Base-by-base conservation (phyloP, 2,113 vertebrate species). In the Leiothrix lutea region DNA sequence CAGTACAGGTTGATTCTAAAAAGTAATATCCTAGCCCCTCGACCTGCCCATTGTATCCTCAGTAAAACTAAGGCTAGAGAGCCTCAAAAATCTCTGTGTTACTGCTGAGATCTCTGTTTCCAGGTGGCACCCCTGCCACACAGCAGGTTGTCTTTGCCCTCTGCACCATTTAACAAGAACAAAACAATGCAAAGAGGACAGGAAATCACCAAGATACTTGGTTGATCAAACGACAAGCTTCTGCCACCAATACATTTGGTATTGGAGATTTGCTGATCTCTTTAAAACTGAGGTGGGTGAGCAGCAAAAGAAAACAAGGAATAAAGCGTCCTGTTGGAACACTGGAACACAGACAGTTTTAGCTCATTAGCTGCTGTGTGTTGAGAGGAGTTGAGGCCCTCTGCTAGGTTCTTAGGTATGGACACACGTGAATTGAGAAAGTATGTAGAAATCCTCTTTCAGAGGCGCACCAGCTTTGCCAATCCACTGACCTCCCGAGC, bases 401-500 rank as follows among this genome's bases (percentile, higher is more conserved):
- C 44, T 36, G 35, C 36, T 45, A 26, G 17, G 36, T 28, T 80
- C 77, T 45, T 50, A 40, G 89, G 60, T 33, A 53, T 1, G 24
- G 67, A 60, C 29, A 12, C 12, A 21, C 0, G 3, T 5, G 26
- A 73, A 60, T 14, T 51, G 66, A 87, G 44, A 79, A 75, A 50
- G 20, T 6, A 31, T 1, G 8, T 5, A 70, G 47, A 92, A 93
- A 88, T 44, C n/a, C 12, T 54, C 54, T 67, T 25, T 42, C 51
- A 48, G 70, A 73, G 44, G 38, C 20, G 17, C 35, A 12, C 19
- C 73, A 70, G 24, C 66, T 90, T 40, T 83, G 85, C 60, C 44
- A 78, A 40, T n/a, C 23, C 50, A 12, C 23, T 66, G 86, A 80
- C 75, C 92, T 93, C 64, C 56, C 13, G 26, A 86, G 60, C 64